Base-by-base conservation (phyloP, 2,888 invertebrate species). In the Tortricodes alternella region DNA sequence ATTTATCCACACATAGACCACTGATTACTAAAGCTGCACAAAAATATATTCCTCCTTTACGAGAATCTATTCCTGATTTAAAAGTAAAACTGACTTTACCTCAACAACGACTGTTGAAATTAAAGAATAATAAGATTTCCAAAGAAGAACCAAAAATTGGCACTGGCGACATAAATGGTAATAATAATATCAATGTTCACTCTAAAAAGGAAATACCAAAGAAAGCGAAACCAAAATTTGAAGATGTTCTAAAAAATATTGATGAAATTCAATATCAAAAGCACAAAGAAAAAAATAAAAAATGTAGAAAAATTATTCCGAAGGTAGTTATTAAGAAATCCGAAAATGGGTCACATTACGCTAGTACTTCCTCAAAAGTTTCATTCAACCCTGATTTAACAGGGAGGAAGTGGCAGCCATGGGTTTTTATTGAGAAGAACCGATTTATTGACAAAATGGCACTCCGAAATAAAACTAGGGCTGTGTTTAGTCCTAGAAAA, bases 351-450 rank as follows among this genome's bases (percentile, higher is more conserved):
- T 87, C 89, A 23, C 91, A 91, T 67, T 91, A 91, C 65, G 80
- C 91, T 23, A 91, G 90, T 65, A 80, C 80, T 29, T 65, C 78
- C 49, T 68, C 73, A 57, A 79, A 76, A 60, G 65, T 79, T 41
- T 64, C 70, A 29, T 85, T 72, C 55, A 86, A 88, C 66, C 91
- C 91, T 15, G 91, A 91, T 62, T 70, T 91, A 61, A 90, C 91
- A 1, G 91, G 91, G 4, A 81, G 85, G 56, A 91, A 90, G 64
- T 91, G 91, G 91, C 91, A 91, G 70, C 91, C 91, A 0, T 90
- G 89, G 88, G 91, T 91, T 13, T 89, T 86, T 64, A 66, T 91
- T 58, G 89, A 89, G 60, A 89, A 85, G 75, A 84, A 82, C 67
- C 63, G 67, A 63, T 85, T 89, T 59, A 81, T 91, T 61, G 91